Conservation (phyloP, 2,888 invertebrate species). For the Mycalesis mineus region DNA sequence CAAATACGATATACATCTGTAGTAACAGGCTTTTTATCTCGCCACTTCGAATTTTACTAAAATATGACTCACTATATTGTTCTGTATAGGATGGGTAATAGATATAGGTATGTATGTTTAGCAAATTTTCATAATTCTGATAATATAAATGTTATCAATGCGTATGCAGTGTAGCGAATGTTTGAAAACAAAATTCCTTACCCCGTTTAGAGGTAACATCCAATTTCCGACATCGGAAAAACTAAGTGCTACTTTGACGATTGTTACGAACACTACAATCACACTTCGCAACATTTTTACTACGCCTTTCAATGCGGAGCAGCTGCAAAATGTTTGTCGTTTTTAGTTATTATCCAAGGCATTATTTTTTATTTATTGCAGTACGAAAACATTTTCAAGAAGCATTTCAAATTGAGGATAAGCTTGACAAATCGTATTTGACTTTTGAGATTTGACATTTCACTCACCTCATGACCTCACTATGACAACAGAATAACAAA, state of each 20-base stretch:
- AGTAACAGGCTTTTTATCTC: background rate
- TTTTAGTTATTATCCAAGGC: slow-evolving; percentile 23
- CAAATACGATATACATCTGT: background rate
- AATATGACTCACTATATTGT: background rate
- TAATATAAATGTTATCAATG: background rate
- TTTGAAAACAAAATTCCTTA: slow-evolving; percentile 39
- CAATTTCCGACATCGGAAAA: slow-evolving; percentile 83
- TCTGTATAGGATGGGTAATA: too few relatives aligned
- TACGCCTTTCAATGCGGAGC: slow-evolving; percentile 22
- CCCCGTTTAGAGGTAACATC: slow-evolving; percentile 79
- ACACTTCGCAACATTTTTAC: slow-evolving; percentile 52
- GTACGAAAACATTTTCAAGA: slow-evolving; percentile 25
- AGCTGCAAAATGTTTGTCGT: slow-evolving; percentile 22
- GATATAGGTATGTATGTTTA: background rate
- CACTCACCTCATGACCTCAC: too few relatives aligned
- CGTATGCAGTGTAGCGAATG: background rate
- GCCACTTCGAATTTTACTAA: background rate
- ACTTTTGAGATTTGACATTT: background rate
- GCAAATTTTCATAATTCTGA: background rate
- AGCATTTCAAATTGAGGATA: slow-evolving; percentile 21
- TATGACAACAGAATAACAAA: too few relatives aligned
- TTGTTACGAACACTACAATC: slow-evolving; percentile 48
- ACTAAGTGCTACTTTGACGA: slow-evolving; percentile 53
- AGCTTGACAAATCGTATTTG: slow-evolving; percentile 14
- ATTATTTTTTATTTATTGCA: slow-evolving; percentile 30